Conservation (phyloP, 2,113 vertebrate genomes). For the Phocoena sinus region DNA sequence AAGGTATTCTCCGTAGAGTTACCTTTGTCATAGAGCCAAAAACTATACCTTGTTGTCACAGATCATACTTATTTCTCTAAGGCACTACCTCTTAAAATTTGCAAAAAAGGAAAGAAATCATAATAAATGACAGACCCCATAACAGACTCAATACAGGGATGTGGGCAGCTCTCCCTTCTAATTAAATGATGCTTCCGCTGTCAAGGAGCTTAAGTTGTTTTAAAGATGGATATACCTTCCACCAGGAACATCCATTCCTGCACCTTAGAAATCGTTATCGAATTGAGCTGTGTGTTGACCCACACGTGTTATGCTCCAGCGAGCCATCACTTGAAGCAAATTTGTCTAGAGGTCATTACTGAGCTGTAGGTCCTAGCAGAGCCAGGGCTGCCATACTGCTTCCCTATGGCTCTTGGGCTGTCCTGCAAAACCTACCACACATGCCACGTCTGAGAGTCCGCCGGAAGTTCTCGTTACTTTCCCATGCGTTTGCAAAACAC, state of each 20-base stretch:
- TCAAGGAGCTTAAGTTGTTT: neutral
- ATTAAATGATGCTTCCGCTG: neutral
- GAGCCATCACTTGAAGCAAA: neutral
- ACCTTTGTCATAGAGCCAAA: neutral
- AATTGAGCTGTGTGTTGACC: neutral
- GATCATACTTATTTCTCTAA: neutral
- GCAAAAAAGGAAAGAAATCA: neutral
- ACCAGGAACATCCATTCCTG: neutral
- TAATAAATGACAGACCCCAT: neutral
- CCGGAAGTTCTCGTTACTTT: neutral
- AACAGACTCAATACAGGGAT: neutral
- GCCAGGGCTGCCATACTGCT: neutral
- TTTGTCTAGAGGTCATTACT: neutral
- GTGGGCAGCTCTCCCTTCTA: neutral
- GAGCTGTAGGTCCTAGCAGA: neutral
- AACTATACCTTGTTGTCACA: neutral
- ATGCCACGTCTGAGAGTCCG: neutral
- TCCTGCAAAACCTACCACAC: neutral
- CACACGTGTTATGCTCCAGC: neutral
- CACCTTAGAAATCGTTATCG: neutral
- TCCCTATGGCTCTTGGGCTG: too few species aligned
- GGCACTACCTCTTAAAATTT: neutral
- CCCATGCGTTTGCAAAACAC: neutral
- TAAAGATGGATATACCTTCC: neutral
- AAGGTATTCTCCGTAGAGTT: neutral